Percentiles rank a stretch among this genome's conserved stretches.
These are phyloP conservation scores for Eurypyga helias DNA, from an alignment of 2,113 vertebrate species.

Conservation along the genomic window DNA sequence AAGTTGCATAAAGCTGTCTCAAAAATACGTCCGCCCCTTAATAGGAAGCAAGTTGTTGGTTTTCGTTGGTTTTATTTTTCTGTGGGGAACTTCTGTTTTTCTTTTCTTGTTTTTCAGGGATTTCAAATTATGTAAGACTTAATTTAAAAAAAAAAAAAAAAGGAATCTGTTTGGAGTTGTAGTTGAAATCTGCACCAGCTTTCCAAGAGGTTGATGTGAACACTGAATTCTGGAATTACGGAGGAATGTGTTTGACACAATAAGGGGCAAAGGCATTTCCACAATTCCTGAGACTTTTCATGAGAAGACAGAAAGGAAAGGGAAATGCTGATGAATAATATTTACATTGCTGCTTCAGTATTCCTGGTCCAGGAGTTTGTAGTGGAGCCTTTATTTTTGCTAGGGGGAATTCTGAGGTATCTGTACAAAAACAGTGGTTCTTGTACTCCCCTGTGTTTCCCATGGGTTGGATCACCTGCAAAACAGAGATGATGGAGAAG, in stretches of 20 bases:
- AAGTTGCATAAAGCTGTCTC: neutral
- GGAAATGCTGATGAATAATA: neutral
- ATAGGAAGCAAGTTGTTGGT: neutral
- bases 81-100: neutral
- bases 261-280: slow-evolving; percentile 1
- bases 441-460: neutral
- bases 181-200: neutral
- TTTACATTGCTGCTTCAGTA: neutral
- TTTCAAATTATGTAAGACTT: neutral
- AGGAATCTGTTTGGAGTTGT: neutral
- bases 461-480: neutral
- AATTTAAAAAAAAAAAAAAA: neutral
- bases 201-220: neutral
- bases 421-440: neutral
- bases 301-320: neutral
- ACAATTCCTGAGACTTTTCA: neutral
- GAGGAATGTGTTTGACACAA: neutral
- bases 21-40: neutral
- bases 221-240: neutral
- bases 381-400: neutral
- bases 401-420: neutral
- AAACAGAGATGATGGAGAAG: neutral
- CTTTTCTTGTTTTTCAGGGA: neutral
- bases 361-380: neutral
- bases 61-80: neutral